These are phyloP conservation scores for Parasteatoda lunata DNA, from an alignment of 2,888 invertebrate genomes.

Conservation along the genomic window DNA sequence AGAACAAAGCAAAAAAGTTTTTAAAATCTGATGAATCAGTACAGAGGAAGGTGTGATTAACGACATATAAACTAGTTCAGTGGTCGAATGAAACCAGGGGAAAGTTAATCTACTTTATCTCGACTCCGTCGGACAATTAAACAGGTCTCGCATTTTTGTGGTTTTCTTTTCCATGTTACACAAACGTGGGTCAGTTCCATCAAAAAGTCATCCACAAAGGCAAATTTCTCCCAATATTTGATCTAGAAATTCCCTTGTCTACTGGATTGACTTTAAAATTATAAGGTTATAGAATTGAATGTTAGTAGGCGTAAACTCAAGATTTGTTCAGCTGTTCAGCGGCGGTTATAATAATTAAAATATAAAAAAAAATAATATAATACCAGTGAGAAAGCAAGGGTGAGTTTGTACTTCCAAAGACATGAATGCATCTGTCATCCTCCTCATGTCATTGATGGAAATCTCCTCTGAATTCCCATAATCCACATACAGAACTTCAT, in stretches of 20 bases:
- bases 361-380: neutral
- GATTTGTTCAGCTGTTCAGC: neutral
- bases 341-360: neutral
- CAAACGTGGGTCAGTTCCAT: no score
- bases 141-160: neutral
- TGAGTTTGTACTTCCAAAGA: slow-evolving; percentile 31
- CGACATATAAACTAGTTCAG: no score
- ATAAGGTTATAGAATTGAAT: neutral
- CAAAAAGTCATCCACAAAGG: no score
- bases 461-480: slow-evolving; percentile 35
- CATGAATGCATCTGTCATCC: slow-evolving; percentile 48
- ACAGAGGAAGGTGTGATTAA: no score
- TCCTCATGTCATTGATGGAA: slow-evolving; percentile 16
- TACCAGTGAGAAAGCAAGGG: slow-evolving; percentile 33
- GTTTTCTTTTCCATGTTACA: neutral
- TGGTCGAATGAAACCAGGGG: neutral
- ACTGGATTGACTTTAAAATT: no score
- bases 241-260: no score
- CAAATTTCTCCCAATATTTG: no score
- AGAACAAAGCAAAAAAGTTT: no score
- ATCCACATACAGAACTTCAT: slow-evolving; percentile 43
- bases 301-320: neutral
- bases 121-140: neutral
- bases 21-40: no score
- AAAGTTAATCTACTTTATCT: neutral